Conservation (phyloP, 2,888 invertebrate species). For the Diadegma fenestrale region DNA sequence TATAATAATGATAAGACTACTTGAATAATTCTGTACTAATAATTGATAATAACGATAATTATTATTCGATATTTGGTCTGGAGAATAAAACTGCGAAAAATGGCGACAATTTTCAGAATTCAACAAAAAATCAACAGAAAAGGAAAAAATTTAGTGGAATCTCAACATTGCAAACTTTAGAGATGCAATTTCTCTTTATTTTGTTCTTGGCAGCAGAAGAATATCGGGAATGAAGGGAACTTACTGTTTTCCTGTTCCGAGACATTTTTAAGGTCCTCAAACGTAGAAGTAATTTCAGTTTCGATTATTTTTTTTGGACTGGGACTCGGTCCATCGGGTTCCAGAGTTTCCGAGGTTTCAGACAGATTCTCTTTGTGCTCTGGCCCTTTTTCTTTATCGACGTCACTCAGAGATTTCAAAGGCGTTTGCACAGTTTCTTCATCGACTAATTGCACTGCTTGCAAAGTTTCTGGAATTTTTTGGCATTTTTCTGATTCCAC, state of each 20-base stretch:
- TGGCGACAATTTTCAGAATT: too few species aligned
- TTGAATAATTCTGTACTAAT: too few species aligned
- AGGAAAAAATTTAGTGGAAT: too few species aligned
- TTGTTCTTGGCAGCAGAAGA: not conserved
- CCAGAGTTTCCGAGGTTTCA: not conserved
- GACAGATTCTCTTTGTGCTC: not conserved
- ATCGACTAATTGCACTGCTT: not conserved
- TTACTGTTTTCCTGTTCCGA: slow-evolving; percentile 2
- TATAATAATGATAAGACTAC: too few species aligned
- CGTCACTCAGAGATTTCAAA: not conserved
- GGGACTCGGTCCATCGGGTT: not conserved
- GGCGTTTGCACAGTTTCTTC: not conserved
- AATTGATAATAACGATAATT: too few species aligned
- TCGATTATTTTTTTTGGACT: not conserved
- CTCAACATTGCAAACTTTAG: too few species aligned
- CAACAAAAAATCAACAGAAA: too few species aligned
- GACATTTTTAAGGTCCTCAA: not conserved
- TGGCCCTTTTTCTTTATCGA: not conserved
- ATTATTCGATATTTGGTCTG: too few species aligned
- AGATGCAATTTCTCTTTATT: too few species aligned
- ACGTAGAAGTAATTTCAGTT: not conserved
- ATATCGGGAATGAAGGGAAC: not conserved
- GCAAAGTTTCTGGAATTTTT: not conserved
- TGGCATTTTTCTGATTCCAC: not conserved
- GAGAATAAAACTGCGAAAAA: too few species aligned